Evolutionary conservation across 2,797 vertebrate species (phyloP).

Genomic region (Pangasius mekongensis): DNA sequence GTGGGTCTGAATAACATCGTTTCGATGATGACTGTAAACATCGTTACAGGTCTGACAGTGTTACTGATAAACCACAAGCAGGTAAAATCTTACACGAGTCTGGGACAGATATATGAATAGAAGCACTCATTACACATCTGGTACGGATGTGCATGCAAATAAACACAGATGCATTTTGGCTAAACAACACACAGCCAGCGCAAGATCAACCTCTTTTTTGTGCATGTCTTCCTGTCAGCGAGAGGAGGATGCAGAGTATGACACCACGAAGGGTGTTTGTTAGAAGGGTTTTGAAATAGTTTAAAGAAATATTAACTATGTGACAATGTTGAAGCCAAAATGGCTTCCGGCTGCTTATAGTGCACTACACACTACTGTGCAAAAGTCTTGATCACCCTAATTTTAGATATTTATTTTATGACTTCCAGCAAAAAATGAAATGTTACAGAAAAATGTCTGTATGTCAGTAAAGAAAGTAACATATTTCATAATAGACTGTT

Average conservation of each 20-base stretch:
- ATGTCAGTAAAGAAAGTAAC: background rate
- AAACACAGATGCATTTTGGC: background rate
- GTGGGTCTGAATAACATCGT: background rate
- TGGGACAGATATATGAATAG: background rate
- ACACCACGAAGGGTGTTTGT: background rate
- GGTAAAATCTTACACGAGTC: background rate
- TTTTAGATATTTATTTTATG: background rate
- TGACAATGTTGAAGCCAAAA: background rate
- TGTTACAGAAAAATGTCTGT: no score
- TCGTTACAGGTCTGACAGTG: background rate
- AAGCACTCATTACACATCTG: background rate
- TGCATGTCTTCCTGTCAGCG: background rate
- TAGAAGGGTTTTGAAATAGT: background rate
- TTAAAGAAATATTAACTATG: background rate
- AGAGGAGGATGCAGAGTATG: background rate
- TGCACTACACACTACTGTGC: no score
- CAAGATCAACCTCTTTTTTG: background rate
- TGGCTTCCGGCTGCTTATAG: background rate
- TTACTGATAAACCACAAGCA: background rate
- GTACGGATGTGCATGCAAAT: background rate
- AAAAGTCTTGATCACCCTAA: background rate
- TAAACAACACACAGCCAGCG: background rate
- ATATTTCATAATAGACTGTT: background rate
- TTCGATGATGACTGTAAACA: conserved; percentile 4
- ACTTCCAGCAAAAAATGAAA: background rate